Base-by-base conservation (phyloP, 2,888 invertebrate species). In the Lepidocyrtoides sp. region DNA sequence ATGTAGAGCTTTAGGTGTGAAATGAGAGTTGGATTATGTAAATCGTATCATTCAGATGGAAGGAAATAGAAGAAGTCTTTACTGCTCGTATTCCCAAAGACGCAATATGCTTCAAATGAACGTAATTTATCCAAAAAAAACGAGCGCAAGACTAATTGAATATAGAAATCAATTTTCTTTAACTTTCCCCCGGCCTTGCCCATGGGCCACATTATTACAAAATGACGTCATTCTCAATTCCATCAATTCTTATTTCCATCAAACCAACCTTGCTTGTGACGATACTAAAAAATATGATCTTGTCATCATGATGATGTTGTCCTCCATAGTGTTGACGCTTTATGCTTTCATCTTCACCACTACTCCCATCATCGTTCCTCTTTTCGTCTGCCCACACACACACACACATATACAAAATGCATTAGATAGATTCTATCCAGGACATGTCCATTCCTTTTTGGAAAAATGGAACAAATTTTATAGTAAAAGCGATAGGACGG, bases 41-140 rank as follows among this genome's bases (percentile, higher is more conserved):
- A 29, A 66, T 66, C n/a, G 29, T 32, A 32, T 60, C 60, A 60
- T 17, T 60, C 26, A 26, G 10, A 26, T 8, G 17, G 54, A 2
- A 17, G 72, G 44, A 14, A 10, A 32, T 14, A 77, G 54, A 20
- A 54, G 54, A 8, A 51, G 26, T 77, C 20, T 51, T 4, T 51
- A 23, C n/a, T 12, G 48, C 51, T 1, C 54, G 29, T n/a, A 54
- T 29, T 5, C 54, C 26, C 26, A 36, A 66, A 17, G 14, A 66
- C 66, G 32, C 14, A 69, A 36, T 36, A 17, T 20, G 20, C 41
- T 10, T 36, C 17, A 69, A 83, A 60, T 69, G 51, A 66, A 44
- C 66, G 48, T 69, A 82, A 82, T 83, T 83, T 83, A 83, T 72
- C 82, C 75, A 89, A 44, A 57, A 75, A 75, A 51, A 3, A 14